Evolutionary conservation across 30 jellyfish, hydroid and myxozoan genomes (phyloP).

Genomic region (Catostylus mosaicus): DNA sequence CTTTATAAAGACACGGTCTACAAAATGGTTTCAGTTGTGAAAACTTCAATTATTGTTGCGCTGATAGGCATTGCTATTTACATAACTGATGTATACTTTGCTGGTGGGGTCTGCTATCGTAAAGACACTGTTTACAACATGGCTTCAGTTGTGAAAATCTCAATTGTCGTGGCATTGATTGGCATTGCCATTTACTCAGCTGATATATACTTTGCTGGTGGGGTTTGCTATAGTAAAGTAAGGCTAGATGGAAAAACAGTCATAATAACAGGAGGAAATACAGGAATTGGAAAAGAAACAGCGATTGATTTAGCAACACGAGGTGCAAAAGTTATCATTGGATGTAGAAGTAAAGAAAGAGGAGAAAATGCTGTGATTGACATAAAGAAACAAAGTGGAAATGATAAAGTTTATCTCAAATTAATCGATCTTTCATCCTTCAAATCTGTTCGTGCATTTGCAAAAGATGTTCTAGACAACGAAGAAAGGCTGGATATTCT

Average conservation of each 20-base stretch:
- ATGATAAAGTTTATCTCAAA: conserved; percentile 57
- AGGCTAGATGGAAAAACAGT: conserved; percentile 92
- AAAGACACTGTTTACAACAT: no score
- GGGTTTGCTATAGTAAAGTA: conserved; percentile 77
- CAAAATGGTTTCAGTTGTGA: background rate
- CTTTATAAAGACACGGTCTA: no score
- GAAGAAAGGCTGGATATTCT: conserved; percentile 73
- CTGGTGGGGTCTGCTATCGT: conserved; percentile 81
- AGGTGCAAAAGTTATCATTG: conserved; percentile 95
- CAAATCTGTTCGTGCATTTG: conserved; percentile 83
- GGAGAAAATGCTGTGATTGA: conserved; percentile 83
- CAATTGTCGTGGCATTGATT: conserved; percentile 7
- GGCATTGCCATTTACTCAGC: conserved; percentile 26
- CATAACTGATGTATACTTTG: conserved; percentile 32
- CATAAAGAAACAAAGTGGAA: conserved; percentile 65
- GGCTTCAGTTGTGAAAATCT: background rate
- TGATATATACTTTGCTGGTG: conserved; percentile 62
- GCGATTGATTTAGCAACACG: conserved; percentile 93
- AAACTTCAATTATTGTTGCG: background rate
- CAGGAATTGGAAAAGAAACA: conserved; percentile 94
- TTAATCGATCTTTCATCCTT: conserved; percentile 85
- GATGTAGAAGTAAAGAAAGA: conserved; percentile 75
- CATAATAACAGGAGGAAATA: conserved; percentile 92
- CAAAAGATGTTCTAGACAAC: conserved; percentile 49
- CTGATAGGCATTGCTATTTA: conserved; percentile 31